A percentile compares a stretch with the other conserved stretches of the same genome.
These are phyloP conservation scores for Phalloptychus januarius DNA, from an alignment of 2,797 vertebrate genomes.

Conservation along the genomic window DNA sequence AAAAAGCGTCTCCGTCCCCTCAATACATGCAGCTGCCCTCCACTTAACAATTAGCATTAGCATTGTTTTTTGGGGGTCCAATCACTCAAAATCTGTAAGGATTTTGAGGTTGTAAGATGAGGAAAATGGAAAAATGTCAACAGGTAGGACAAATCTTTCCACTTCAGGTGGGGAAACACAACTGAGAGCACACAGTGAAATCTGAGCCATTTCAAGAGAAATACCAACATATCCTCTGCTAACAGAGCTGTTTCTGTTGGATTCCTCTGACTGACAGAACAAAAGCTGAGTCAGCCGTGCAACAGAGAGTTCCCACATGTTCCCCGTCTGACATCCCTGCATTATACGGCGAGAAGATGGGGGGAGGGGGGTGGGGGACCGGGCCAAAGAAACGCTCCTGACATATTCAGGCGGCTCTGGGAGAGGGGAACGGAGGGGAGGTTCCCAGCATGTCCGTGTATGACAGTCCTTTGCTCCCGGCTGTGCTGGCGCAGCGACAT, in stretches of 20 bases:
- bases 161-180: neutral
- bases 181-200: neutral
- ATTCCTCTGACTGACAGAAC: neutral
- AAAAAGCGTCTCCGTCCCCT: neutral
- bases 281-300: constrained; percentile 10
- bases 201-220: too few relatives aligned
- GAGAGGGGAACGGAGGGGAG: constrained; percentile 28
- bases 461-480: constrained; percentile 63
- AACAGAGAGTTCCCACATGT: constrained; percentile 40
- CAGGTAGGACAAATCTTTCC: neutral
- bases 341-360: constrained; percentile 33
- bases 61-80: neutral
- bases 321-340: constrained; percentile 41
- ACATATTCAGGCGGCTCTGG: constrained; percentile 36
- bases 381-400: constrained; percentile 52
- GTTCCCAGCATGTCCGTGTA: constrained; percentile 68
- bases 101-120: neutral
- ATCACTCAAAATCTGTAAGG: neutral
- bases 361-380: too few relatives aligned
- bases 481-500: constrained; percentile 64
- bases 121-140: neutral
- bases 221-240: neutral
- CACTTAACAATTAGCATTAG: neutral
- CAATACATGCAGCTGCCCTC: neutral
- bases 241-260: neutral